Evolutionary conservation across 1,140 invertebrate genomes (phyloP).

Genomic region (Vollenhovia emeryi): DNA sequence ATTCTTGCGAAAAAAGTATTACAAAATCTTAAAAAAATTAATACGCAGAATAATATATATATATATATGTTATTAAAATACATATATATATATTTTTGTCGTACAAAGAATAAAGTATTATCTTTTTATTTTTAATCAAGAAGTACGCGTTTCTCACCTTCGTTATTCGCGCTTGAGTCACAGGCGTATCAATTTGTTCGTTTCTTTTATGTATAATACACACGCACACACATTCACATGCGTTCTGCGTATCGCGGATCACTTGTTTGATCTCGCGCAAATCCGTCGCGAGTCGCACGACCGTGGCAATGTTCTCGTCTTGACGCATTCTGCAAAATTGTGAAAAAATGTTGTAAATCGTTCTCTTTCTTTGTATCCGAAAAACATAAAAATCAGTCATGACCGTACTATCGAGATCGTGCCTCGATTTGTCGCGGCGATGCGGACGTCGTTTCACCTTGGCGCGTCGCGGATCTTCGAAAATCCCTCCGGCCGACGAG

Average conservation of each 20-base stretch:
- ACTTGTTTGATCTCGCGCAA: neutral
- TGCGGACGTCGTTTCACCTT: neutral
- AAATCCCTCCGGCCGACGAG: neutral
- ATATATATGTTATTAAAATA: neutral
- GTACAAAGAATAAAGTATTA: constrained; percentile 36
- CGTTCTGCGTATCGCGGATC: neutral
- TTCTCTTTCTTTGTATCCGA: neutral
- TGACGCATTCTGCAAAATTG: neutral
- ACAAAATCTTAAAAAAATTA: too few relatives aligned
- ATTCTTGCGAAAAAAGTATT: too few relatives aligned
- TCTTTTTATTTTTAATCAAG: neutral
- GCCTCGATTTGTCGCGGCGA: neutral
- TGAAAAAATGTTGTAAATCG: neutral
- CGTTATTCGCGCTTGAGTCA: neutral
- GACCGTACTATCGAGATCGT: neutral
- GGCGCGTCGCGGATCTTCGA: constrained; percentile 13
- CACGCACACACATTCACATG: neutral
- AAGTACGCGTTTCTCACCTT: neutral
- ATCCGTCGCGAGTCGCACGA: neutral
- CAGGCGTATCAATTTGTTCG: neutral
- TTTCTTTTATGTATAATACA: neutral
- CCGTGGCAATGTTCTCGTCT: too few relatives aligned
- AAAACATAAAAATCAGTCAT: constrained; percentile 8
- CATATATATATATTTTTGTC: neutral
- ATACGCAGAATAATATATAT: too few relatives aligned